These are phyloP conservation scores for Catharus bicknelli DNA, from an alignment of 2,113 vertebrate genomes.

Conservation along the genomic window DNA sequence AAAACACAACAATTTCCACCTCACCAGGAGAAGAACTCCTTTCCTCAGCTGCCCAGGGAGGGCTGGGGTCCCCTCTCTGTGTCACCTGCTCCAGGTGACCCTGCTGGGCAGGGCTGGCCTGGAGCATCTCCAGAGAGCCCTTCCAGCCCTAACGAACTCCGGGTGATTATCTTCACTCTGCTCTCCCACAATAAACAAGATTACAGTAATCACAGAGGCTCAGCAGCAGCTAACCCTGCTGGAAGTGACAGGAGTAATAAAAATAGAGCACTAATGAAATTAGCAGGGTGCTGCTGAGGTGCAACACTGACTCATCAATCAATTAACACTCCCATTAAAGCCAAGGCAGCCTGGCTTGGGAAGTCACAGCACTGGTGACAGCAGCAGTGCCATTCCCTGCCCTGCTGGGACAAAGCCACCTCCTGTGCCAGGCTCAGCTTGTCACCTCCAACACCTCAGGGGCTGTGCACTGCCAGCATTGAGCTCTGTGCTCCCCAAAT, in stretches of 20 bases:
- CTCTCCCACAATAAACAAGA: neutral
- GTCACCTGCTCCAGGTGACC: neutral
- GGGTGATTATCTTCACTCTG: neutral
- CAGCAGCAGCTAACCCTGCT: neutral
- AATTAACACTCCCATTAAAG: neutral
- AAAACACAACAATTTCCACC: neutral
- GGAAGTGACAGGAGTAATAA: neutral
- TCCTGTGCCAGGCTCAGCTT: rapidly evolving
- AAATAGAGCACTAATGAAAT: neutral
- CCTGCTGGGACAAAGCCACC: neutral
- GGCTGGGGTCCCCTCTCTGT: neutral
- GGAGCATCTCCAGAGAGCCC: neutral
- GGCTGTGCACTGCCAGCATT: rapidly evolving
- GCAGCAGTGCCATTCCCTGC: neutral
- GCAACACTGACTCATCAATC: neutral
- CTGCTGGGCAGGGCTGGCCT: neutral
- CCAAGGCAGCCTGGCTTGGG: neutral
- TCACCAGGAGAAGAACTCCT: neutral
- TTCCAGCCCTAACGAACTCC: neutral
- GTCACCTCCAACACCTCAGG: too few species aligned
- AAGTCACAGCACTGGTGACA: rapidly evolving
- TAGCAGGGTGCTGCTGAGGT: neutral
- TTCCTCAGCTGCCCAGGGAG: neutral
- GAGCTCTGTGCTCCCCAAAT: neutral
- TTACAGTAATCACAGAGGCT: neutral